Conservation (phyloP, 92 coral and sea anemone species). For the Meandrina meandrites region DNA sequence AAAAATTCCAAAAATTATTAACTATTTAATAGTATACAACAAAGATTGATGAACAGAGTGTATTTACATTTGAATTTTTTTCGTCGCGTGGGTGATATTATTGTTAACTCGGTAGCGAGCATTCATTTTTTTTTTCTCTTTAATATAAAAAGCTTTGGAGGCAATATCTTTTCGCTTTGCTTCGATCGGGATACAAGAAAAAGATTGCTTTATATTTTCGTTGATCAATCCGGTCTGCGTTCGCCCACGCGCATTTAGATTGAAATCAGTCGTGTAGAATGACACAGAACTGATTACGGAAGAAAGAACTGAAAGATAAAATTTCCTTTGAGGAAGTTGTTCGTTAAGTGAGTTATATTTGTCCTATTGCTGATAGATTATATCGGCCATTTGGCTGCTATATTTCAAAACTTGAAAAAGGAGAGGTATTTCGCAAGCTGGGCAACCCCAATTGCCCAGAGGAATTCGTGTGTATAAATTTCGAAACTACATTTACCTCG, state of each 20-base stretch:
- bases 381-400: not conserved
- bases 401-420: not conserved
- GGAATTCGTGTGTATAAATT: not conserved
- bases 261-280: not conserved
- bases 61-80: no score
- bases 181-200: not conserved
- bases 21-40: not conserved
- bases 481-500: no score
- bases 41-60: no score
- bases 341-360: not conserved
- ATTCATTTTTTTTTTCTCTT: not conserved
- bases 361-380: not conserved
- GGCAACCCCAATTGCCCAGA: not conserved
- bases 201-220: not conserved
- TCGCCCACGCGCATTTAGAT: not conserved
- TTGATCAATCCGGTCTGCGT: not conserved
- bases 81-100: not conserved
- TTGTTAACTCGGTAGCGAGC: not conserved
- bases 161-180: not conserved
- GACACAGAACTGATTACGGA: not conserved
- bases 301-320: not conserved
- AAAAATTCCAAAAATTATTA: not conserved
- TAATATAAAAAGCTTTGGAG: not conserved
- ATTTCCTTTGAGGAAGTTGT: constrained; percentile 4
- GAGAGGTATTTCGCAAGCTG: no score